Base-by-base conservation (phyloP, 2,888 invertebrate species). In the Julus scandinavius region DNA sequence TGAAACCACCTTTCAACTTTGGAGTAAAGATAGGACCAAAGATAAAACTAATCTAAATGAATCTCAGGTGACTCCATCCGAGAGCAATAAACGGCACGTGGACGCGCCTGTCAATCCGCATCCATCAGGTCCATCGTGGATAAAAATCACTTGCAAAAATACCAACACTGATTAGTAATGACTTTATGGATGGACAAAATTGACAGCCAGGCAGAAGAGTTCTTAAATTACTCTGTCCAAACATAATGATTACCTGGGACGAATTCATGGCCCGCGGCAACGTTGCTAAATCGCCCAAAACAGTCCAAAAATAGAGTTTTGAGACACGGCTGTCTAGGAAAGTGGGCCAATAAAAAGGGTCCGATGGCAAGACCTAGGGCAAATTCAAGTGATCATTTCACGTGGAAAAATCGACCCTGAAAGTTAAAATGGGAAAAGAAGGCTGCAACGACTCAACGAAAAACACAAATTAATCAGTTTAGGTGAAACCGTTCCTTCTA, bases 31-130 rank as follows among this genome's bases (percentile, higher is more conserved):
- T 80, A 38, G 80, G 80, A 13, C 29, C 11, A 13, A 2, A 80
- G 80, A 80, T 80, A 80, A 80, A 80, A 13, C 80, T 80, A 80
- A 80, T 80, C 80, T 80, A 80, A 80, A 80, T 80, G 80, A 80
- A 80, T 80, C 80, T 80, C 38, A 38, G 80, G 38, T 80, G 80
- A 80, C 80, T 80, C 80, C 80, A 80, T 80, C 80, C 13, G 15
- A 38, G 72, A 29, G 80, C 80, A 80, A 80, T 80, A 80, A 80
- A 80, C 80, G 80, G 80, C 80, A 38, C 80, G 80, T 80, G 80
- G 80, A 38, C 80, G 80, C 15, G 15, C 38, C 4, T 80, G 80
- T 80, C 80, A 80, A 80, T 80, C 80, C 38, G 80, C 38, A 20
- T 6, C 63, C 63, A 72, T 72, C 63, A 72, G 20, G 63, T 72